Base-by-base conservation (phyloP, 2,888 invertebrate genomes). In the Nomada flava region DNA sequence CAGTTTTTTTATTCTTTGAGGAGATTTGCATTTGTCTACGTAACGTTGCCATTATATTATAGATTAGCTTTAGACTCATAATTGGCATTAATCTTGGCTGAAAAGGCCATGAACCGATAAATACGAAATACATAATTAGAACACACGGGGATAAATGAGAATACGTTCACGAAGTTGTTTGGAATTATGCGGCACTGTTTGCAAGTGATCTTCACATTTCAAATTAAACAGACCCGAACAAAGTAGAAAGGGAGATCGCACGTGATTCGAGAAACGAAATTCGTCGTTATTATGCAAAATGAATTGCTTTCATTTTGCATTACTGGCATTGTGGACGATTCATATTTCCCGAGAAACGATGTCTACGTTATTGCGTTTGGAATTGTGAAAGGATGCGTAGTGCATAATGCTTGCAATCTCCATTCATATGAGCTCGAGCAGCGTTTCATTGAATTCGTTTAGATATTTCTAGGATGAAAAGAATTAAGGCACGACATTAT, bases 301-400 rank as follows among this genome's bases (percentile, higher is more conserved):
- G 44, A 57, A 69, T 69, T 69, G 44, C 55, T 69, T 69, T 57
- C 68, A n/a, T 69, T 57, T 69, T 13, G 68, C 18, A 20, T 67
- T 67, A 36, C 23, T 2, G 23, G 42, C 13, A 57, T 57, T 68
- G 55, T 57, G 18, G 23, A 57, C 13, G 26, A 69, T 69, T 57
- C 57, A 26, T 57, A 44, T 57, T 44, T 4, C 3, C 1, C 18
- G 68, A 18, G 26, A 9, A 44, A 57, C 23, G 42, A 69, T 7
- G 23, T 18, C 53, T 11, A 42, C 18, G 55, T 55, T 68, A 55
- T 55, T 68, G 11, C 20, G 23, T n/a, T 44, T 18, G 15, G 13
- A 15, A 11, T 69, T 57, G 55, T 23, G 68, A 42, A 44, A 26
- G 42, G 44, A 42, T 44, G 55, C 44, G 57, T 69, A 26, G 68